Base-by-base conservation (phyloP, 2,113 vertebrate genomes). In the Osmerus eperlanus region DNA sequence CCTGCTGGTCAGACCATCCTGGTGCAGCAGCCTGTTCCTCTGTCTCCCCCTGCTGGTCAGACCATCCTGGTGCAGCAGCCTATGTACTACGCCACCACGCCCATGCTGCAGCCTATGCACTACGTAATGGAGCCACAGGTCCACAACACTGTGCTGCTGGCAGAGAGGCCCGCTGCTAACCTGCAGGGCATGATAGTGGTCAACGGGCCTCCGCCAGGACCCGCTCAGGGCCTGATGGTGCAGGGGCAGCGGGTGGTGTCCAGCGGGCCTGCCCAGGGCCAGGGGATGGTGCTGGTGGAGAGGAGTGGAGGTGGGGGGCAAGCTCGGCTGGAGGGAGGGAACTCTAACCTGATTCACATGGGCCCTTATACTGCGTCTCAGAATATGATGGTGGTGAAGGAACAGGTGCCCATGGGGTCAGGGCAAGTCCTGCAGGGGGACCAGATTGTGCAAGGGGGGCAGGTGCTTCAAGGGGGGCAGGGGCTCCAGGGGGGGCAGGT, bases 41-140 rank as follows among this genome's bases (percentile, higher is more conserved):
- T 25, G 25, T 25, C 25, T 25, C 25, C 25, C 25, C 25, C 25
- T 25, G 25, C 25, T 25, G 25, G 78, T 53, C 73, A 76, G 41
- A 87, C 88, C 25, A 0, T 91, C 23, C 4, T 92, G 18, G 4
- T 89, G 19, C 81, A 81, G 28, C 63, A 77, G 25, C 67, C 59
- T 53, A 56, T 70, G 53, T 25, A 28, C 67, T 66, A 71, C 21
- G 71, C 68, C 32, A 78, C 70, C 14, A 74, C 60, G 7, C 74
- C 71, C 0, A 3, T 79, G 12, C 1, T 83, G 36, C 88, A 85
- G 70, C 81, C 82, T 0, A 74, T 84, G 75, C 84, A 80, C 18
- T 90, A 89, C 66, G 25, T 88, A 4, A 62, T 88, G 3, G 85
- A 89, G 61, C 86, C 81, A 0, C 89, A 85, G 69, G 28, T 81